Conservation (phyloP, 2,888 invertebrate genomes). For the Epistrophella euchroma region DNA sequence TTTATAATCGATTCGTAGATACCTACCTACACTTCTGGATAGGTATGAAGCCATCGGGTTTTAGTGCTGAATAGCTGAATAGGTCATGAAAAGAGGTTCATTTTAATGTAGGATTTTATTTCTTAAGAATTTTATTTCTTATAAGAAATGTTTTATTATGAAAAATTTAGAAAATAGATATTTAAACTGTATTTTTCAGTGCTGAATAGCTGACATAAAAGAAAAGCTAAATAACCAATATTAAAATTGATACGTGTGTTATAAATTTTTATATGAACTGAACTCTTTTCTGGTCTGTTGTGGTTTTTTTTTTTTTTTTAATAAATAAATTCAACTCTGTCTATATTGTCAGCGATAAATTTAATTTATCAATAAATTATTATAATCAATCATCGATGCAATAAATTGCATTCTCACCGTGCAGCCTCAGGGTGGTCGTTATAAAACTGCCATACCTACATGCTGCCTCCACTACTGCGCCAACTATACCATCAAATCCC, state of each 20-base stretch:
- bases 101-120: too few species aligned
- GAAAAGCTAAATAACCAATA: too few species aligned
- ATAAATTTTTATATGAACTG: neutral
- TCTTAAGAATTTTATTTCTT: too few species aligned
- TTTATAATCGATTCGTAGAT: too few species aligned
- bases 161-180: too few species aligned
- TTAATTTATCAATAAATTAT: slow-evolving; percentile 67
- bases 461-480: neutral
- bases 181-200: too few species aligned
- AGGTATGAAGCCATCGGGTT: too few species aligned
- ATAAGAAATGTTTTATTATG: too few species aligned
- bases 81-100: too few species aligned
- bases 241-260: too few species aligned
- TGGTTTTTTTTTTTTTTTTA: neutral
- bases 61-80: neutral
- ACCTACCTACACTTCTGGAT: too few species aligned
- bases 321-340: slow-evolving; percentile 27
- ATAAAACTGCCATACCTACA: slow-evolving; percentile 31
- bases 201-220: too few species aligned
- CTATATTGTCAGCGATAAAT: slow-evolving; percentile 28
- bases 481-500: neutral
- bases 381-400: slow-evolving; percentile 68
- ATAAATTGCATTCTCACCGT: slow-evolving; percentile 66
- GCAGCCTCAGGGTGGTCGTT: slow-evolving; percentile 55
- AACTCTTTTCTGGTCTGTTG: neutral